Base-by-base conservation (phyloP, 2,797 vertebrate species). In the Vireo griseus region DNA sequence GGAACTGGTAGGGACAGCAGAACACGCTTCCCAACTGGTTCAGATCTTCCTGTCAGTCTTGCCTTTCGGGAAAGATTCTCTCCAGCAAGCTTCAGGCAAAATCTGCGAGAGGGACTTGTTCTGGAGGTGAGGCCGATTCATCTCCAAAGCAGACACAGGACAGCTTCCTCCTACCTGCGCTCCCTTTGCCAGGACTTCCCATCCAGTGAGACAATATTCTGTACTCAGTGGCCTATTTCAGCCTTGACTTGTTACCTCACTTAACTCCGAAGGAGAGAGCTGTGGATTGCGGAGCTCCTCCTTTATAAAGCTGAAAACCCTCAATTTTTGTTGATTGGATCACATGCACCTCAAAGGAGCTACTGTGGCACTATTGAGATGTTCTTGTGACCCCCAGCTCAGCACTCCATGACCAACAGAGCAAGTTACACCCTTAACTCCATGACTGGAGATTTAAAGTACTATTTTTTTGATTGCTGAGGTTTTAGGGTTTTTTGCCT, bases 1-100 rank as follows among this genome's bases (percentile, higher is more conserved):
- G 73, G 31, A 92, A 50, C 72, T 29, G 72, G 91, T 39, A 90
- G 88, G 94, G 62, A 80, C 22, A 66, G 92, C 88, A 95, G 88
- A 93, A 94, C 92, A 31, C 0, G 54, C 78, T 93, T 86, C 62
- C 88, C 21, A 4, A 2, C 87, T 74, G 54, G 42, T 51, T 94
- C 62, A 55, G 79, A 78, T 86, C 90, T 94, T 96, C 94, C 79
- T 92, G 95, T 73, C 12, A 33, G 51, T 95, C 95, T 94, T 86
- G 94, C 77, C 90, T 84, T 92, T 95, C 94, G 88, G 80, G 96
- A 96, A 95, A 42, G 80, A 63, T 88, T 82, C 67, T 92, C 63
- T 78, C 33, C 40, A 66, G 59, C 19, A 72, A 65, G 86, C 93
- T 96, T 59, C 57, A 54, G 94, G 96, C 91, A 94, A 87, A 94